Evolutionary conservation across 1,140 invertebrate species (phyloP), one percentile per base, ranked within the genome.

Genomic region (Drosophila quadrilineata): DNA sequence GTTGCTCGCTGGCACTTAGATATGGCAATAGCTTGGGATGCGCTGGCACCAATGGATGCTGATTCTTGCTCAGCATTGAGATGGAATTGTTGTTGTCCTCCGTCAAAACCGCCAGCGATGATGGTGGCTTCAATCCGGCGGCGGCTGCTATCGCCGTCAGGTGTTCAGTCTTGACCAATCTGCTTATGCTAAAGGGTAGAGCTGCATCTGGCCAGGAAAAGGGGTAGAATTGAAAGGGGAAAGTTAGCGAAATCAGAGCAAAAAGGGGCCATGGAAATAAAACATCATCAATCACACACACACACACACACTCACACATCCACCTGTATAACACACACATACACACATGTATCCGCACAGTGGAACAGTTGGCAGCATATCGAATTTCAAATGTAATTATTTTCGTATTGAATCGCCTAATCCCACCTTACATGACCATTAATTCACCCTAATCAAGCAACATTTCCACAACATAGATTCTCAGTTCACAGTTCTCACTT

Each of bases 111-210:
- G 50, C 75, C 68, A 57, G 22, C 69, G 82, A 74, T 88, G 40
- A 31, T 16, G 56, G 72, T 21, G 70, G 65, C 65, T 71, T 80
- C 9, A 88, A 48, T 10, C 63, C 72, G 10, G 58, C 62, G 45
- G 63, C 60, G 36, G 75, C 65, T 31, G 66, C 63, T 28, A 93
- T 91, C 35, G 93, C 91, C 40, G 91, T 91, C 71, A 92, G 91
- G 66, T 93, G 92, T 28, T 92, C 82, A 71, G 87, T 76, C 71
- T 88, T 91, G 40, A 95, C 92, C 60, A 95, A 88, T 67, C 94
- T 91, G 88, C 91, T 94, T 69, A 95, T 93, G 40, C 94, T 94
- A 75, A 95, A 95, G 74, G 94, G 94, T 59, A 94, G 94, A 71
- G 92, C 33, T n/a, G 74, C 92, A 72, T 94, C 94, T 94, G 92